Percentiles rank a stretch among this genome's conserved stretches.
phyloP scores from a whole-genome alignment of 2,888 invertebrate species.

The Tetranychus piercei region DNA sequence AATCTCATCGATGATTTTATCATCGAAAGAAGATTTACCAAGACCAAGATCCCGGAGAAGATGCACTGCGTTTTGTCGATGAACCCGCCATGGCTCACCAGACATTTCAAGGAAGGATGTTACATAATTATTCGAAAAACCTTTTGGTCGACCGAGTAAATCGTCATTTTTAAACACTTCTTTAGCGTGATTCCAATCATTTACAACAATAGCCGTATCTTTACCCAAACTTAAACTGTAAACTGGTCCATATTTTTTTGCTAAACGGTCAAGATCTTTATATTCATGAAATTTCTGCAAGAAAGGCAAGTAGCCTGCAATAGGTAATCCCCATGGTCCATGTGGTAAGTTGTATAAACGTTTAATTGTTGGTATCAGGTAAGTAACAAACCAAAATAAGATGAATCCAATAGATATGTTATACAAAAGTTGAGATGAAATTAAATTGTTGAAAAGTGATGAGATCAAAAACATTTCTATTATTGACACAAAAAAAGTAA shows the following conservation, averaged over 20 bases:
- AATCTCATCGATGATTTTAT: background rate
- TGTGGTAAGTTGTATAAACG: background rate
- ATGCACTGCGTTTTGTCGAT: background rate
- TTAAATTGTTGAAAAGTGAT: background rate
- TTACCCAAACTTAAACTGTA: background rate
- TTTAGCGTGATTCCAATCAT: background rate
- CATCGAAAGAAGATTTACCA: background rate
- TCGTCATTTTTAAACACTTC: background rate
- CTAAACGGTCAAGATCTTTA: background rate
- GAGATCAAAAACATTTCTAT: background rate
- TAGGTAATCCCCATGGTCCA: background rate
- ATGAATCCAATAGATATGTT: background rate
- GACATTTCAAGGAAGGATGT: background rate
- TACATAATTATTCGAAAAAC: background rate
- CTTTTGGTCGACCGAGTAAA: background rate
- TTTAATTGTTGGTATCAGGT: background rate
- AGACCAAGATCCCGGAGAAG: background rate
- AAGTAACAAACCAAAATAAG: background rate
- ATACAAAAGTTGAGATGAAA: background rate
- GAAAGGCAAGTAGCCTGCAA: background rate
- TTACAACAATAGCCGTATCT: background rate
- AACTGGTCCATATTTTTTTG: slow-evolving; percentile 5
- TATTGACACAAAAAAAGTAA: background rate
- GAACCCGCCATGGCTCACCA: background rate
- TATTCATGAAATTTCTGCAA: background rate